phyloP scores from a whole-genome alignment of 2,113 vertebrate species.

The Camelus bactrianus region DNA sequence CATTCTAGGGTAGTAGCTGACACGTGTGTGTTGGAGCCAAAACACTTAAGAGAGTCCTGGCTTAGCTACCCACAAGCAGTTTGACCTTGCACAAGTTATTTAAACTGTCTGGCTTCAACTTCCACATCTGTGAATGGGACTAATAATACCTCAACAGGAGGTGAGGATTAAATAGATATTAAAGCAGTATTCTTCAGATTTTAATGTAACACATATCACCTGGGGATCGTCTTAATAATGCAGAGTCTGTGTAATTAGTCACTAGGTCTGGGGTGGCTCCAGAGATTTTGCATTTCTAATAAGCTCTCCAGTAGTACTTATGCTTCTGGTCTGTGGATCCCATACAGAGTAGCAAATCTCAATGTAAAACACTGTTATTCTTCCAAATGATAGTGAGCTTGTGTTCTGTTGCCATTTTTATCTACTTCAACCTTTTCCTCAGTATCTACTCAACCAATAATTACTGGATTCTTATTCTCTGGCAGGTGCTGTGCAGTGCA shows the following conservation, averaged over 20 bases:
- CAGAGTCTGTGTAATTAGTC: background rate
- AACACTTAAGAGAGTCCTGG: background rate
- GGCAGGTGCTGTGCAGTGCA: background rate
- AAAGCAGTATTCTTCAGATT: conserved; percentile 3
- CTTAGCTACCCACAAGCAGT: background rate
- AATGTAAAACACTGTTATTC: background rate
- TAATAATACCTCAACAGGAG: conserved; percentile 26
- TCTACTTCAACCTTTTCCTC: background rate
- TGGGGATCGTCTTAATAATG: background rate
- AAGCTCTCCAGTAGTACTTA: background rate
- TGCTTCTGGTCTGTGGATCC: background rate
- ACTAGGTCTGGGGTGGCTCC: background rate
- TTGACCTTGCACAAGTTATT: conserved; percentile 32
- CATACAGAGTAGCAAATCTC: background rate
- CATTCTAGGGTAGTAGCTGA: background rate
- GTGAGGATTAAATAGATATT: background rate
- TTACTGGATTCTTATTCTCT: background rate
- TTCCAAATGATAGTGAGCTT: background rate
- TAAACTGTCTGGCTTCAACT: conserved; percentile 45
- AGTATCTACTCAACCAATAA: background rate
- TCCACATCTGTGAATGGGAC: background rate
- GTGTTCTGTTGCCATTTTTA: background rate
- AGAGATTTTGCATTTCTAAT: background rate
- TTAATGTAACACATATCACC: conserved; percentile 12
- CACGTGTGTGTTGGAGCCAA: background rate